Conservation (phyloP, 2,797 vertebrate genomes). For the Galago senegalensis region DNA sequence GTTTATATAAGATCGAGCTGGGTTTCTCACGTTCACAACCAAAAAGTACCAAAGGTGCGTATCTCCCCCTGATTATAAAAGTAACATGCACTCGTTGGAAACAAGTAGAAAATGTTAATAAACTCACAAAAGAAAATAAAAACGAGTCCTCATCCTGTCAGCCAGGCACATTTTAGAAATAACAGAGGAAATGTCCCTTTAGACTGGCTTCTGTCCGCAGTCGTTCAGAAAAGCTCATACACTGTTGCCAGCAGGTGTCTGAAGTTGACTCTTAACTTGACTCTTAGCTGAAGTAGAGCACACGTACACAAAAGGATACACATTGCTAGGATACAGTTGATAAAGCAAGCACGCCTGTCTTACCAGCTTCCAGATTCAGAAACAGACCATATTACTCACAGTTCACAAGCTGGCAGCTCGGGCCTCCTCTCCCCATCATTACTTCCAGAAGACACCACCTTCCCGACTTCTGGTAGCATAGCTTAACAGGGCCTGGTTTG, state of each 20-base stretch:
- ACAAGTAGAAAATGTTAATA: background rate
- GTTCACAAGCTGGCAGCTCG: background rate
- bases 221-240: background rate
- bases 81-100: background rate
- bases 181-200: background rate
- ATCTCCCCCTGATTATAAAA: background rate
- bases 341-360: background rate
- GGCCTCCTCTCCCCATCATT: too few species aligned
- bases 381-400: background rate
- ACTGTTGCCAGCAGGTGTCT: background rate
- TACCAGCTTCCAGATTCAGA: background rate
- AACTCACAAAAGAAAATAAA: conserved; percentile 34
- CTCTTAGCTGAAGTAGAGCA: background rate
- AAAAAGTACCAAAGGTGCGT: background rate
- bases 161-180: background rate
- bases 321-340: background rate
- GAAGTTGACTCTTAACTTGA: background rate
- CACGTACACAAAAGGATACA: background rate
- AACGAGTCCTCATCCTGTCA: background rate
- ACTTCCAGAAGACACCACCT: background rate
- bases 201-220: background rate
- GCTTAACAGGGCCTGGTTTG: background rate
- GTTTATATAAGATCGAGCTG: background rate
- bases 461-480: background rate
- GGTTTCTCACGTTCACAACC: background rate